phyloP scores from a whole-genome alignment of 2,888 invertebrate species.

The Tholera decimalis region DNA sequence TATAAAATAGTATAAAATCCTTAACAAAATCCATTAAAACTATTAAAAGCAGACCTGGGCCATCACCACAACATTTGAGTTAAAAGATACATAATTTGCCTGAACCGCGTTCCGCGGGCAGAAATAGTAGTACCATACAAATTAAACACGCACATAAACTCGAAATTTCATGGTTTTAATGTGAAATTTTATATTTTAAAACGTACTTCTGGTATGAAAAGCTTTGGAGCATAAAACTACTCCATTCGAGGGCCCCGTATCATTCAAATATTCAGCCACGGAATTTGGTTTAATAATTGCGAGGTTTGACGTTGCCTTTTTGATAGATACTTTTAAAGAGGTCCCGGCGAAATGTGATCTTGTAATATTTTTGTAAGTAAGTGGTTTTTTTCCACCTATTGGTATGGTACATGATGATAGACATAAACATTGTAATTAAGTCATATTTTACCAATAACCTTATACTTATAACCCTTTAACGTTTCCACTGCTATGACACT shows the following conservation, averaged over 20 bases:
- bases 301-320: slow-evolving; percentile 26
- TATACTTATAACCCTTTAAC: too few relatives aligned
- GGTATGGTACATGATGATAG: too few relatives aligned
- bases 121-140: slow-evolving; percentile 41
- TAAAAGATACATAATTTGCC: slow-evolving; percentile 55
- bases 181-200: slow-evolving; percentile 69
- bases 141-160: slow-evolving; percentile 59
- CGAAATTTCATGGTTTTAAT: slow-evolving; percentile 67
- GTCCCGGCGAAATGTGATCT: slow-evolving; percentile 32
- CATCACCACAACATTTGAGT: slow-evolving; percentile 47
- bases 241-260: slow-evolving; percentile 62
- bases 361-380: slow-evolving; percentile 8
- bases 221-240: slow-evolving; percentile 66
- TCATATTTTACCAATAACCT: too few relatives aligned
- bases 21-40: too few relatives aligned
- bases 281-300: slow-evolving; percentile 61
- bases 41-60: too few relatives aligned
- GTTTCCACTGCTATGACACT: too few relatives aligned
- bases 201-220: slow-evolving; percentile 66
- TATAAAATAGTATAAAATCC: slow-evolving; percentile 36
- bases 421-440: too few relatives aligned
- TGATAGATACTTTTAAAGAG: slow-evolving; percentile 47
- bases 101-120: slow-evolving; percentile 40
- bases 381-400: too few relatives aligned
- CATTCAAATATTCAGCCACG: slow-evolving; percentile 62